Evolutionary conservation across 2,113 vertebrate species (phyloP), one percentile per base, ranked within the genome.

Genomic region (Jaculus jaculus): DNA sequence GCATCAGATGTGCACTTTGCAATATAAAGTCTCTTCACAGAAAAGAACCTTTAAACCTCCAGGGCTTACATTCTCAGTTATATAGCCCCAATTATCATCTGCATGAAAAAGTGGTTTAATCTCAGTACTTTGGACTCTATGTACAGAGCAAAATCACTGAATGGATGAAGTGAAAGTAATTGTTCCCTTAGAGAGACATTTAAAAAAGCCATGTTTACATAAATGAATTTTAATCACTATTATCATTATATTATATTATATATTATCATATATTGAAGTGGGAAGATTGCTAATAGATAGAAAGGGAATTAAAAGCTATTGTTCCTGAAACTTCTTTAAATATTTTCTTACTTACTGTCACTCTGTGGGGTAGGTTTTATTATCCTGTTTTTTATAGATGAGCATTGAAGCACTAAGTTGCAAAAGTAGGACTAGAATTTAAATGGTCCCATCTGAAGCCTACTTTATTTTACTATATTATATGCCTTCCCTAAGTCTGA

Each of bases 1-100:
- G 60, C 37, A 78, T 69, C 37, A 80, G 18, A 81, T 89, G 68
- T 93, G 20, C 91, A 79, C 32, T 95, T 95, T 87, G 37, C 78
- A 87, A 71, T 71, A 39, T 93, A 79, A 95, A 97, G 71, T 94
- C 65, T 90, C 60, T 96, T 90, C 75, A 42, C 90, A 71, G 63
- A 92, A 87, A 93, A 82, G 37, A 94, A 88, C 28, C 11, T 92
- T 24, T 34, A 54, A 58, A 75, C 26, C 84, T 91, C 30, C 2
- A 15, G 91, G 87, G 79, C 89, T 87, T 91, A 34, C 16, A 30
- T 83, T 96, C 42, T 69, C 66, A n/a, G 42, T 86, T 91, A 69
- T 84, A 83, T 72, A 96, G 90, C 60, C n/a, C 71, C 30, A 68
- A 87, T 95, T 91, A 95, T 61, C 60, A 85, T 39, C 54, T 28